A percentile compares a stretch with the other conserved stretches of the same genome.
Evolutionary conservation across 1,140 invertebrate genomes (phyloP).

Genomic region (Apis laboriosa): DNA sequence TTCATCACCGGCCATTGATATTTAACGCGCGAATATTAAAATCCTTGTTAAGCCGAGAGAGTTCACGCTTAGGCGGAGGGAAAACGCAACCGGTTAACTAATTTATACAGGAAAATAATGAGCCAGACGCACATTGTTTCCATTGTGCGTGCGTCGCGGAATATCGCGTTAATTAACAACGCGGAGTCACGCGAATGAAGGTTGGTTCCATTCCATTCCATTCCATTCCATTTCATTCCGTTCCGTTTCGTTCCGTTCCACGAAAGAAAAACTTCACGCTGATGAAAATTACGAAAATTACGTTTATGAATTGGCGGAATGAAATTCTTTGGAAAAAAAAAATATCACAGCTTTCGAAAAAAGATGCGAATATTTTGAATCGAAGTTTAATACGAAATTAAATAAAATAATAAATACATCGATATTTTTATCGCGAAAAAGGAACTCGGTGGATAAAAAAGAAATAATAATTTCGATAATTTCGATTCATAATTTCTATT

Average conservation of each 20-base stretch:
- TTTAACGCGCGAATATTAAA: conserved; percentile 13
- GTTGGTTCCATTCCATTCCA: not conserved
- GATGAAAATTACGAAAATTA: no score
- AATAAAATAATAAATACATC: no score
- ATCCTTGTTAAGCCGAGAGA: not conserved
- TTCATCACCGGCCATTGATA: not conserved
- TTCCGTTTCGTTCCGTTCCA: not conserved
- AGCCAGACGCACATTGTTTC: conserved; percentile 35
- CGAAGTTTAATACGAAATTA: no score
- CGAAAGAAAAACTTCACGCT: no score
- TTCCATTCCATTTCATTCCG: not conserved
- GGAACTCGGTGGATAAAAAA: no score
- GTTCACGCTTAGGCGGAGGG: conserved; percentile 1
- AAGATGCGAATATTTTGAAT: not conserved
- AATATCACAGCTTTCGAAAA: not conserved
- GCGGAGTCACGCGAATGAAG: not conserved
- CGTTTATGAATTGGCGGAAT: not conserved
- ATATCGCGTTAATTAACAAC: conserved; percentile 40
- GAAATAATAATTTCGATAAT: no score
- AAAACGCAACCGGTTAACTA: conserved; percentile 25
- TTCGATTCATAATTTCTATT: no score
- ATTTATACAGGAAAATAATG: conserved; percentile 25
- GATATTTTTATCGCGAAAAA: no score
- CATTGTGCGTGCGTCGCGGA: conserved; percentile 1
- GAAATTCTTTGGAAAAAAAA: not conserved